phyloP scores from a whole-genome alignment of 2,797 vertebrate genomes.

The Ambastaia sidthimunki region DNA sequence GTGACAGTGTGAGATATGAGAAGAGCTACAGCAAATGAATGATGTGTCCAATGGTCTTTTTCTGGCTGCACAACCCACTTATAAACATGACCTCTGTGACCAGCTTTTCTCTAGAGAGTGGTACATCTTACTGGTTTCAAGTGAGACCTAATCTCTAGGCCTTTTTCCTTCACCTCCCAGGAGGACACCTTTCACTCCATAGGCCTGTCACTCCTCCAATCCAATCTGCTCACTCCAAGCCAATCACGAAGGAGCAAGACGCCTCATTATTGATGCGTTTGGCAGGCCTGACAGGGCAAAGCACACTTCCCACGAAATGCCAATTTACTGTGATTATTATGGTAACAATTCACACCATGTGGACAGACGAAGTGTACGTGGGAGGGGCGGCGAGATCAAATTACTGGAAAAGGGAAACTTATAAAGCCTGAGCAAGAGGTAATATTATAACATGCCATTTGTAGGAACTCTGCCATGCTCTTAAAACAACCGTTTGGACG shows the following conservation, averaged over 20 bases:
- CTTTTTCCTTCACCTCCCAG: background rate
- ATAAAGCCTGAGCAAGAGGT: slow-evolving; percentile 30
- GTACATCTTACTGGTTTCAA: background rate
- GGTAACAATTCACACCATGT: slow-evolving; percentile 57
- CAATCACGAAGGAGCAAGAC: slow-evolving; percentile 35
- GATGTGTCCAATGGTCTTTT: slow-evolving; percentile 8
- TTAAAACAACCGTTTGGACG: slow-evolving; percentile 16
- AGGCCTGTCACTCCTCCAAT: background rate
- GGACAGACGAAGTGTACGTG: slow-evolving; percentile 41
- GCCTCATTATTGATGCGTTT: slow-evolving; percentile 61
- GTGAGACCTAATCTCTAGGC: background rate
- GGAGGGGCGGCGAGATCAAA: slow-evolving; percentile 30
- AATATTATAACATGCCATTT: slow-evolving; percentile 35
- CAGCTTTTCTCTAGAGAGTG: background rate
- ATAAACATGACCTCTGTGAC: slow-evolving; percentile 18
- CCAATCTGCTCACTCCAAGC: background rate
- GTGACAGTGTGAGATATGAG: slow-evolving; percentile 1
- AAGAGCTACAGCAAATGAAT: slow-evolving; percentile 11
- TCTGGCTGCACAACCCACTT: background rate
- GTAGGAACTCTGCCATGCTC: background rate
- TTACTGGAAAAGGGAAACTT: slow-evolving; percentile 39
- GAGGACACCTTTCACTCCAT: background rate
- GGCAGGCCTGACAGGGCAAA: slow-evolving; percentile 38
- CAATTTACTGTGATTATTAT: slow-evolving; percentile 62
- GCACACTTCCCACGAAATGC: slow-evolving; percentile 52